Percentiles rank a stretch among this genome's conserved stretches.
Conservation (phyloP, 2,888 invertebrate species). For the Hedychridium roseum region DNA sequence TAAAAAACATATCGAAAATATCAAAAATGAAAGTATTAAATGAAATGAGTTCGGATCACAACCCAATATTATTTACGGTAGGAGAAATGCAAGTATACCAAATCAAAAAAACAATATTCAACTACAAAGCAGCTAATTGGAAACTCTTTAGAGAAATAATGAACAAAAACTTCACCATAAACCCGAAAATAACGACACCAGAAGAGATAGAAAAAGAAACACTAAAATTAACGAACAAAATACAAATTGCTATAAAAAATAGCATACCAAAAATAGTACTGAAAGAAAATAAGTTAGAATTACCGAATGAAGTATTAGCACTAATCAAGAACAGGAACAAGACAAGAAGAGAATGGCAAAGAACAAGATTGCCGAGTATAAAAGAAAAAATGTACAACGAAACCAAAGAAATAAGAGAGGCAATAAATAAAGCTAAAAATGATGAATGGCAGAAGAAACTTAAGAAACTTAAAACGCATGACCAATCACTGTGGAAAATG, state of each 20-base stretch:
- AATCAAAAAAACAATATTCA: background rate
- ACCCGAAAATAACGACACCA: slow-evolving; percentile 5
- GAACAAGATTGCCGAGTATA: background rate
- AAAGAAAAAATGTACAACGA: background rate
- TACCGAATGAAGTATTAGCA: background rate
- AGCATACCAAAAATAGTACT: background rate
- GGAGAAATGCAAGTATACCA: background rate
- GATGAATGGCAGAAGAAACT: slow-evolving; percentile 17
- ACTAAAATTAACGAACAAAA: background rate
- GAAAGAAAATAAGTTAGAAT: background rate
- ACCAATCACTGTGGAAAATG: slow-evolving; percentile 19
- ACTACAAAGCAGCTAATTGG: slow-evolving; percentile 20
- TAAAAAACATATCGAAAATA: slow-evolving; percentile 17
- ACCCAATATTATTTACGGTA: slow-evolving; percentile 18
- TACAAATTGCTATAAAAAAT: background rate
- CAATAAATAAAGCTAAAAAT: slow-evolving; percentile 16
- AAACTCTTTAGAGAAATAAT: slow-evolving; percentile 6
- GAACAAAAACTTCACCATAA: background rate
- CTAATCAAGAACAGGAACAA: slow-evolving; percentile 17
- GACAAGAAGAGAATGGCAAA: slow-evolving; percentile 12
- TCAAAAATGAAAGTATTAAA: slow-evolving; percentile 7
- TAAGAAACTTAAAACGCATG: slow-evolving; percentile 11
- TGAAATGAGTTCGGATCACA: slow-evolving; percentile 30
- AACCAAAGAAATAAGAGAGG: slow-evolving; percentile 7
- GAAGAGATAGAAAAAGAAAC: background rate